Conservation (phyloP, 2,888 invertebrate genomes). For the Pecten maximus region DNA sequence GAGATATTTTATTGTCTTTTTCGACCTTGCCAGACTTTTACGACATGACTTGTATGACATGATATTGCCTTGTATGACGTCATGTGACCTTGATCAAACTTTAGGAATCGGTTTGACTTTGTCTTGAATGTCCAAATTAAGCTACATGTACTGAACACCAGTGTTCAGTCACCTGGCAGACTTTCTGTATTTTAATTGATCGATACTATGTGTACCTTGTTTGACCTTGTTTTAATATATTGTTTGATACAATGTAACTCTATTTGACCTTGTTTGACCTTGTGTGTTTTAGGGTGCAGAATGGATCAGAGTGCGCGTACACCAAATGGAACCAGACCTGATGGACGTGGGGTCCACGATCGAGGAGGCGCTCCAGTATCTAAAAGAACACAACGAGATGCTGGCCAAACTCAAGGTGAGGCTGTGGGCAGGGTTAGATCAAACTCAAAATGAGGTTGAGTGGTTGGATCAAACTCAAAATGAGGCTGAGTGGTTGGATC, state of each 20-base stretch:
- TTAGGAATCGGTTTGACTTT: too few species aligned
- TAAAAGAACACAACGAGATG: slow-evolving; percentile 91
- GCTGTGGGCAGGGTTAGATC: background rate
- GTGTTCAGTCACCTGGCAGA: too few species aligned
- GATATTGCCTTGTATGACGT: too few species aligned
- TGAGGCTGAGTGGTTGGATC: background rate
- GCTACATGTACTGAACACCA: too few species aligned
- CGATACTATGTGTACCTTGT: background rate
- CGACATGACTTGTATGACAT: too few species aligned
- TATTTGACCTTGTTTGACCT: background rate
- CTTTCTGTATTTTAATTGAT: too few species aligned
- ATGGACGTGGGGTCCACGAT: slow-evolving; percentile 90
- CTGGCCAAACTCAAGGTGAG: slow-evolving; percentile 91
- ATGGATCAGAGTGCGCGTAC: slow-evolving; percentile 91
- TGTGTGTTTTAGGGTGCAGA: slow-evolving; percentile 88
- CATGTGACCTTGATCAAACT: too few species aligned
- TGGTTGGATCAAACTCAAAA: background rate
- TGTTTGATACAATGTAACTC: too few species aligned
- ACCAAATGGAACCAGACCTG: slow-evolving; percentile 92
- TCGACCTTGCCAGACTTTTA: too few species aligned
- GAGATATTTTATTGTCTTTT: too few species aligned
- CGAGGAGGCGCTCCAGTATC: slow-evolving; percentile 89
- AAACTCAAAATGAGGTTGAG: background rate
- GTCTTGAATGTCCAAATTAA: too few species aligned
- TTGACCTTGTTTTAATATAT: background rate